Evolutionary conservation across 2,113 vertebrate species (phyloP).

Genomic region (Xiphophorus maculatus): DNA sequence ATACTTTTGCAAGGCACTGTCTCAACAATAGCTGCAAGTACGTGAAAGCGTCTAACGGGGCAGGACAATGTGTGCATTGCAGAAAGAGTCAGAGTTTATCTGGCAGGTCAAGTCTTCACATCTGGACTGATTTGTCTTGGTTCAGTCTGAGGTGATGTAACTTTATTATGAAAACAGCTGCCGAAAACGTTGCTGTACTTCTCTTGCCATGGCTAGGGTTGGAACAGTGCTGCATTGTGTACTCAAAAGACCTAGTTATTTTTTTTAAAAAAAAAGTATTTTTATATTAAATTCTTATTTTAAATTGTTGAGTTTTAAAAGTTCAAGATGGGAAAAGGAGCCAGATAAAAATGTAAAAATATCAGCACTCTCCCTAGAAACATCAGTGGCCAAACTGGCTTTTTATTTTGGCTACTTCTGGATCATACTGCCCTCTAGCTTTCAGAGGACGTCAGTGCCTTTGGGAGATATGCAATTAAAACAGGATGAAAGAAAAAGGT

Average conservation of each 20-base stretch:
- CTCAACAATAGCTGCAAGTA: background rate
- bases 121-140: constrained; percentile 51
- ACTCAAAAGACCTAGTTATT: background rate
- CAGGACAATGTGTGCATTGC: background rate
- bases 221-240: background rate
- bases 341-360: background rate
- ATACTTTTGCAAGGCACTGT: background rate
- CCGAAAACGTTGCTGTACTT: background rate
- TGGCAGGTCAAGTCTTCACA: constrained; percentile 41
- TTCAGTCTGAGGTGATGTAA: constrained; percentile 6
- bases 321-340: background rate
- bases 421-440: constrained; percentile 63
- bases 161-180: constrained; percentile 20
- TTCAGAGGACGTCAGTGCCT: background rate
- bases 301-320: background rate
- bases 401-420: constrained; percentile 3
- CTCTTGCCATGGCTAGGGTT: background rate
- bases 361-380: background rate
- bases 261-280: background rate
- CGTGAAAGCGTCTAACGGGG: background rate
- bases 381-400: too few species aligned
- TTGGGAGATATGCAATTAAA: background rate
- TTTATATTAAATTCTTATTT: background rate
- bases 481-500: too few species aligned
- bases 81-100: constrained; percentile 23